These are phyloP conservation scores for Cassiopea andromeda DNA, from an alignment of 30 jellyfish, hydroid and myxozoan species.

Conservation along the genomic window DNA sequence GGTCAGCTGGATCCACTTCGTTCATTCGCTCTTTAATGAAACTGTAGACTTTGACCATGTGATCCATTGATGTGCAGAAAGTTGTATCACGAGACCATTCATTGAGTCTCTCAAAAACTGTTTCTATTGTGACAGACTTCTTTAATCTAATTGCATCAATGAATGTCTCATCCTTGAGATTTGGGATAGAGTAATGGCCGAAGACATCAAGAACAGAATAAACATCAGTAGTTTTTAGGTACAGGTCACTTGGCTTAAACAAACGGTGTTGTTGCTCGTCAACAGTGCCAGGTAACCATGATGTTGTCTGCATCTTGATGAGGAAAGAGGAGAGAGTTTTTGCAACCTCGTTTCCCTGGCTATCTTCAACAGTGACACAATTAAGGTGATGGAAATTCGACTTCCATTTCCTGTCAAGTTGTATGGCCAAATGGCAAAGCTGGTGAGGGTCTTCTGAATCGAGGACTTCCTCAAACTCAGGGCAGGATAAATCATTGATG, in stretches of 20 bases:
- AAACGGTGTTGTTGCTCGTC: neutral
- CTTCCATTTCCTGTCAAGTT: conserved; percentile 67
- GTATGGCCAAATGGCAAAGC: conserved; percentile 28
- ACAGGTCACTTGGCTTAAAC: conserved; percentile 59
- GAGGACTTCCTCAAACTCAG: conserved; percentile 65
- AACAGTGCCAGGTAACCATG: conserved; percentile 55
- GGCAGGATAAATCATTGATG: conserved; percentile 68
- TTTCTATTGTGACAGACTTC: conserved; percentile 24
- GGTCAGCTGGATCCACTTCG: conserved; percentile 42
- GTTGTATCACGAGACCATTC: conserved; percentile 60
- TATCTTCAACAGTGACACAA: conserved; percentile 46
- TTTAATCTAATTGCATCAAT: conserved; percentile 59
- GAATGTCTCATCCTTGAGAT: conserved; percentile 12
- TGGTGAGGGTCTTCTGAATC: conserved; percentile 48
- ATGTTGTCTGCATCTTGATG: conserved; percentile 12
- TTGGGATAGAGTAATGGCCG: conserved; percentile 29
- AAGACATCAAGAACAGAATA: conserved; percentile 28
- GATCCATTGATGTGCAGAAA: conserved; percentile 74
- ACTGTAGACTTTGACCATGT: conserved; percentile 63
- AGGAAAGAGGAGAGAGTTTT: conserved; percentile 43
- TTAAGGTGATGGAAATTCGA: conserved; percentile 27
- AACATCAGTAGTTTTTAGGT: conserved; percentile 3
- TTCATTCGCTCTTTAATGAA: conserved; percentile 13
- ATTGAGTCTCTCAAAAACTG: conserved; percentile 42
- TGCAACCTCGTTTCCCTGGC: conserved; percentile 42